These are phyloP conservation scores for Micronycteris hirsuta DNA, from an alignment of 2,113 vertebrate species.

Conservation along the genomic window DNA sequence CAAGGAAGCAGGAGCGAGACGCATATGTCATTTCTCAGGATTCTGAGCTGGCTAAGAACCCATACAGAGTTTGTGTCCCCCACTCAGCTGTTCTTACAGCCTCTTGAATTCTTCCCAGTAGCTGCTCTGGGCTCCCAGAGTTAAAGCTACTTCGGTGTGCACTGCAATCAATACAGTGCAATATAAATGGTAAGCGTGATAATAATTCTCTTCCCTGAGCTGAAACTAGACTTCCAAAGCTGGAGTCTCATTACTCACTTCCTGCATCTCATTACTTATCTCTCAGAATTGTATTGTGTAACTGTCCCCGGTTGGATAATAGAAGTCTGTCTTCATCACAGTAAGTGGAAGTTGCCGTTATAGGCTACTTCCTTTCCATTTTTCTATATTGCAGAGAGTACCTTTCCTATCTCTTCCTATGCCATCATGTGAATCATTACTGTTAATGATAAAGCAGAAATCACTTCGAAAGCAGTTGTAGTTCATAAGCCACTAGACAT, in stretches of 20 bases:
- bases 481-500: neutral
- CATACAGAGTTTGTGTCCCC: rapidly evolving
- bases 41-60: neutral
- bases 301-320: neutral
- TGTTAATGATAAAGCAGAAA: slow-evolving; percentile 2
- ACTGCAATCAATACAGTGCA: neutral
- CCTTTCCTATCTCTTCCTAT: neutral
- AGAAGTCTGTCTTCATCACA: neutral
- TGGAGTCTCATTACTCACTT: slow-evolving; percentile 1
- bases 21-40: neutral
- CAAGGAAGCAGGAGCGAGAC: neutral
- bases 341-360: neutral
- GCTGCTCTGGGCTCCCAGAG: neutral
- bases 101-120: neutral
- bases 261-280: neutral
- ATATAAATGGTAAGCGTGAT: neutral
- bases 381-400: neutral
- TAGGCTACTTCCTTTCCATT: neutral
- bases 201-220: neutral
- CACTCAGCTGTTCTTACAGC: neutral
- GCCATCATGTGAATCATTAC: neutral
- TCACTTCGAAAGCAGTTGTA: slow-evolving; percentile 17
- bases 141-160: neutral
- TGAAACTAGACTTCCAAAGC: neutral
- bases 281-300: neutral